Evolutionary conservation across 2,797 vertebrate species (phyloP).

Genomic region (Linurgus olivaceus): DNA sequence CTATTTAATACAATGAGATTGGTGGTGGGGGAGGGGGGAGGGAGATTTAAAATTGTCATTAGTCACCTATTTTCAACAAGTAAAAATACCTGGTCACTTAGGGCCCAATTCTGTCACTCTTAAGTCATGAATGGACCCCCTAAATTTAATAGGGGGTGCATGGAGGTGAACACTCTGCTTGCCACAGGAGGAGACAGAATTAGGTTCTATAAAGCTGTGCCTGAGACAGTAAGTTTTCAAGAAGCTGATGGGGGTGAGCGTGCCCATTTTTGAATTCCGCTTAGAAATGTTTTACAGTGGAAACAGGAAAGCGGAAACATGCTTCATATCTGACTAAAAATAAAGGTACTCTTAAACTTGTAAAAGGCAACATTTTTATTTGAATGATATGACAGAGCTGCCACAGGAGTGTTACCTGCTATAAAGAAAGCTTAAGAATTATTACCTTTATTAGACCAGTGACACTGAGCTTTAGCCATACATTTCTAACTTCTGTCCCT

Average conservation of each 20-base stretch:
- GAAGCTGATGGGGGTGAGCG: conserved; percentile 50
- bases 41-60: conserved; percentile 50
- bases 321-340: conserved; percentile 76
- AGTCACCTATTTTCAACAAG: conserved; percentile 51
- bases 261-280: conserved; percentile 48
- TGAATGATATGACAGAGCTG: conserved; percentile 84
- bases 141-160: neutral
- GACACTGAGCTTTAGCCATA: conserved; percentile 90
- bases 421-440: conserved; percentile 90
- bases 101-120: neutral
- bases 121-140: neutral
- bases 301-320: conserved; percentile 65
- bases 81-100: conserved; percentile 40
- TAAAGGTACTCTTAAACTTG: conserved; percentile 81
- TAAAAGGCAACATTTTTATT: conserved; percentile 83
- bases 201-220: neutral
- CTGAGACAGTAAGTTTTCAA: conserved; percentile 40
- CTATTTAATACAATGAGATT: conserved; percentile 70
- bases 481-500: conserved; percentile 90
- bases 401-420: conserved; percentile 86
- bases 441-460: conserved; percentile 95
- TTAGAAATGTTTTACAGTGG: conserved; percentile 58
- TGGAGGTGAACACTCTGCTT: neutral
- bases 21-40: neutral
- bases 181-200: neutral